These are phyloP conservation scores for Myathropa florea DNA, from an alignment of 2,888 invertebrate genomes.

Conservation along the genomic window DNA sequence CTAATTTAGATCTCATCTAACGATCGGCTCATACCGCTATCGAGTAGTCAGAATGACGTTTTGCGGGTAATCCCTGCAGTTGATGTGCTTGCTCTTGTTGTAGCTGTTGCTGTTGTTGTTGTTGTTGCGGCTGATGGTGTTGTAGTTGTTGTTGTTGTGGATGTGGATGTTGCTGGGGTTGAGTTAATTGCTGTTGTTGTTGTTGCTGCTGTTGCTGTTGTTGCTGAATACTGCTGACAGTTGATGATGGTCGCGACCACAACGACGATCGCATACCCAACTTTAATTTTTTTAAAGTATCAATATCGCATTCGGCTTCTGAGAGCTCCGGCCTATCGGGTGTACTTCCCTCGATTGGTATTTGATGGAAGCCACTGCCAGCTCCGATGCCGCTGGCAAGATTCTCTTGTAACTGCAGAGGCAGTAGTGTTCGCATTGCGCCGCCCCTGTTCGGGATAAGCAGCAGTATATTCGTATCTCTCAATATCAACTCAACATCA, in stretches of 20 bases:
- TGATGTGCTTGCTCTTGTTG: constrained; percentile 75
- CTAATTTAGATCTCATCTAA: constrained; percentile 28
- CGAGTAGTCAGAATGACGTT: constrained; percentile 87
- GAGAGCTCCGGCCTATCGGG: constrained; percentile 83
- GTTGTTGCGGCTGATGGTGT: constrained; percentile 72
- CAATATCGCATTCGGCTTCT: constrained; percentile 88
- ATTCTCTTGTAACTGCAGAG: constrained; percentile 82
- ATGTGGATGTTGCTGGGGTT: constrained; percentile 55
- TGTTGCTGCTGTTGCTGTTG: constrained; percentile 76
- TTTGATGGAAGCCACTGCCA: constrained; percentile 75
- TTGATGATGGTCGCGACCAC: constrained; percentile 84
- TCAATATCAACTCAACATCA: constrained; percentile 71
- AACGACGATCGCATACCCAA: constrained; percentile 86
- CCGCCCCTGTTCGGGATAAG: constrained; percentile 78
- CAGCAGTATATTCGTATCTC: constrained; percentile 72
- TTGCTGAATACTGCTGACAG: constrained; percentile 77
- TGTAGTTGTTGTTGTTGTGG: constrained; percentile 74
- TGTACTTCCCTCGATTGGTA: constrained; percentile 74
- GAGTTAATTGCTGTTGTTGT: constrained; percentile 57
- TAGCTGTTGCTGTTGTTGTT: constrained; percentile 73
- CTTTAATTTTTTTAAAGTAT: constrained; percentile 87
- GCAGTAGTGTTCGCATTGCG: constrained; percentile 84
- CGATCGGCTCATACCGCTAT: constrained; percentile 85
- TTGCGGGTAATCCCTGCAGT: constrained; percentile 80
- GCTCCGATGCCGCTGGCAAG: constrained; percentile 75